A percentile compares a stretch with the other conserved stretches of the same genome.
Evolutionary conservation across 1,140 invertebrate species (phyloP).

Genomic region (Danaus melanippus): DNA sequence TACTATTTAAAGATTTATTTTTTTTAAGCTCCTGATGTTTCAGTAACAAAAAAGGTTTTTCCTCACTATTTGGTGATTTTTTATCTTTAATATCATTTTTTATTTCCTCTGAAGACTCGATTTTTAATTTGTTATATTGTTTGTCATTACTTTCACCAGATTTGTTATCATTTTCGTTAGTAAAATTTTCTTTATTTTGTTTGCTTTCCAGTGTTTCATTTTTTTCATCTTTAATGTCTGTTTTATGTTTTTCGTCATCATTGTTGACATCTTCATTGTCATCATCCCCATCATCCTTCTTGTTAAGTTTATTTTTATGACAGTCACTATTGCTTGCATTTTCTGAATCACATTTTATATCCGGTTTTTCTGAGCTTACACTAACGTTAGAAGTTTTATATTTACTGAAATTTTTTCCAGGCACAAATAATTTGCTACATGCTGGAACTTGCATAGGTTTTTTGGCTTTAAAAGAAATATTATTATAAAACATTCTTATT

Average conservation of each 20-base stretch:
- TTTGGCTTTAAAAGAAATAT: constrained; percentile 27
- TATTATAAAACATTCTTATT: constrained; percentile 50
- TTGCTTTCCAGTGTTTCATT: constrained; percentile 2
- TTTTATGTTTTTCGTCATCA: constrained; percentile 7
- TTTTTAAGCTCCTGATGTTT: too few species aligned
- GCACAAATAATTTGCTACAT: constrained; percentile 42
- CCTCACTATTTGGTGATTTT: too few species aligned
- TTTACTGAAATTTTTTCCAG: constrained; percentile 26
- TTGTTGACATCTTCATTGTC: constrained; percentile 10
- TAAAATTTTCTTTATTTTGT: constrained; percentile 5
- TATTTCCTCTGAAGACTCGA: constrained; percentile 1
- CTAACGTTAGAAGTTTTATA: constrained; percentile 17
- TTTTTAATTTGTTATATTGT: constrained; percentile 4
- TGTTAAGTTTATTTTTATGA: too few species aligned
- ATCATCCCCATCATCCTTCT: not conserved
- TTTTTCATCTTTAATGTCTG: constrained; percentile 5
- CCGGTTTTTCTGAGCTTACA: constrained; percentile 9
- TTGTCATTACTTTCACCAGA: constrained; percentile 9
- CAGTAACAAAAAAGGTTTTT: too few species aligned
- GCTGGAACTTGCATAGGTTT: constrained; percentile 16
- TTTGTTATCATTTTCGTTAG: not conserved
- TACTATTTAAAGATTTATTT: too few species aligned
- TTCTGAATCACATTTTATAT: too few species aligned
- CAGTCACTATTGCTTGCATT: too few species aligned
- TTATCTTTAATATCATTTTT: too few species aligned